phyloP scores from a whole-genome alignment of 2,797 vertebrate genomes.

The Trichosurus vulpecula region DNA sequence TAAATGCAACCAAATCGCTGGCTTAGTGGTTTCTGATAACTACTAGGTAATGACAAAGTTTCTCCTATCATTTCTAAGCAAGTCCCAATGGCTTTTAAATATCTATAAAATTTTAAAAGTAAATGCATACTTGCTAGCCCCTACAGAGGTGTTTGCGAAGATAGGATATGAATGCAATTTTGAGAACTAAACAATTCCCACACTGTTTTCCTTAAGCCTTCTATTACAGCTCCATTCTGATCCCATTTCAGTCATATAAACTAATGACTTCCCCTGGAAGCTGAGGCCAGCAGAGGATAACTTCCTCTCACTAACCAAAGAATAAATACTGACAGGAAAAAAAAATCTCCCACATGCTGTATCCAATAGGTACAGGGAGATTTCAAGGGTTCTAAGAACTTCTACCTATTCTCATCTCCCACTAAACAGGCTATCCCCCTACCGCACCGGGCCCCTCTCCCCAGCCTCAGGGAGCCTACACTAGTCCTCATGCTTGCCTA shows the following conservation, averaged over 20 bases:
- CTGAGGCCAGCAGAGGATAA: conserved; percentile 13
- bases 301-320: conserved; percentile 19
- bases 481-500: neutral
- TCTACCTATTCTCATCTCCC: neutral
- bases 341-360: neutral
- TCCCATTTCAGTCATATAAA: conserved; percentile 59
- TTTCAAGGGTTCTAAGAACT: neutral
- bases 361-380: neutral
- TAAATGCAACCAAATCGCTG: conserved; percentile 51
- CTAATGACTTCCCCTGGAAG: conserved; percentile 64
- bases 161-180: conserved; percentile 63
- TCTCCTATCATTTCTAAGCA: conserved; percentile 62
- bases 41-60: conserved; percentile 61
- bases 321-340: neutral
- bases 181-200: conserved; percentile 46
- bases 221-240: conserved; percentile 32
- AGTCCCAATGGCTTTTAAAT: conserved; percentile 59
- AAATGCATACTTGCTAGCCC: conserved; percentile 61
- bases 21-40: conserved; percentile 55
- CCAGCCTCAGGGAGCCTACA: neutral
- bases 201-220: conserved; percentile 55
- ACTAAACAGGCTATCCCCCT: neutral
- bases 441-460: neutral
- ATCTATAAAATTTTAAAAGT: conserved; percentile 64
- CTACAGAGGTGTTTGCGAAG: conserved; percentile 65